Evolutionary conservation across 2,113 vertebrate genomes (phyloP).

Genomic region (Lagopus muta): DNA sequence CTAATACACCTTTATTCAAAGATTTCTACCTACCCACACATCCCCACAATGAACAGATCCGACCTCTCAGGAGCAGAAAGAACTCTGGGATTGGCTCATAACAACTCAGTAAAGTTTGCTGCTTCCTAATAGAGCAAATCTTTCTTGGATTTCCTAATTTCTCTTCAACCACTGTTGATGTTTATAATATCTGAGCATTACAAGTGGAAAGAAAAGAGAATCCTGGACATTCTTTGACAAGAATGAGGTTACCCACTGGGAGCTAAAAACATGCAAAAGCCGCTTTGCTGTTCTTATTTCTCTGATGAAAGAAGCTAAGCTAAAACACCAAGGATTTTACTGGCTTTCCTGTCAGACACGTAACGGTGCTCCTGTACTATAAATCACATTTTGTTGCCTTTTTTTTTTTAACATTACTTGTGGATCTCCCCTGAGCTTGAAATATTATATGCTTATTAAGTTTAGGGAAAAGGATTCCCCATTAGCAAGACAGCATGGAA

Average conservation of each 20-base stretch:
- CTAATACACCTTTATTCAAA: neutral
- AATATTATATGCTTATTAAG: neutral
- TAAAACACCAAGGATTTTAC: neutral
- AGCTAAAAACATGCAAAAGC: neutral
- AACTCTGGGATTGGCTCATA: neutral
- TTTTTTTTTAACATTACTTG: neutral
- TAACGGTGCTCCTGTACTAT: neutral
- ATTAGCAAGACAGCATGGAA: slow-evolving; percentile 33
- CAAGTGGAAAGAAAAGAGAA: neutral
- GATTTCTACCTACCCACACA: rapidly evolving
- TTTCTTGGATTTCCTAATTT: neutral
- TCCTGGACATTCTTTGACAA: neutral
- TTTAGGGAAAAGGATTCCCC: slow-evolving; percentile 2
- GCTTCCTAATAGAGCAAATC: neutral
- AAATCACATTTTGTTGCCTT: slow-evolving; percentile 22
- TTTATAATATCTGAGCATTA: neutral
- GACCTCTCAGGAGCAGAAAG: neutral
- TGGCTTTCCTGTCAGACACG: neutral
- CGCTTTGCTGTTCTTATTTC: neutral
- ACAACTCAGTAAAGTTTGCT: neutral
- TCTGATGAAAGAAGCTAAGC: slow-evolving; percentile 20
- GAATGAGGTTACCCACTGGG: neutral
- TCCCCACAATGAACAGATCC: neutral
- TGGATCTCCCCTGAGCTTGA: slow-evolving; percentile 29
- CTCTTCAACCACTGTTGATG: neutral